Percentiles rank a stretch among this genome's conserved stretches.
phyloP scores from a whole-genome alignment of 2,797 vertebrate species.

The Sebastes nivosus region DNA sequence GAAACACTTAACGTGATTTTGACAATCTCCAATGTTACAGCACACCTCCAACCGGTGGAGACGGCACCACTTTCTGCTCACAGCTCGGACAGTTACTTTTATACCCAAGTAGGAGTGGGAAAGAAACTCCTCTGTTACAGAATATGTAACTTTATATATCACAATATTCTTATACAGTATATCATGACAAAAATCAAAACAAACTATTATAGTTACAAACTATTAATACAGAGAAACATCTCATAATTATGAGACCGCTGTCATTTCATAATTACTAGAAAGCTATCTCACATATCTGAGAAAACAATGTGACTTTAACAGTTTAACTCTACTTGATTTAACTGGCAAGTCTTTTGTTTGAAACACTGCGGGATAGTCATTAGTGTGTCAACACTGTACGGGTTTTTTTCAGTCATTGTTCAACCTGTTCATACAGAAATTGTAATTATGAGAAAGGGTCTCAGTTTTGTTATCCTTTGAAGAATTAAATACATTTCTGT shows the following conservation, averaged over 20 bases:
- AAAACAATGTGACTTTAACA: too few species aligned
- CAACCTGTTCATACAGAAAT: not conserved
- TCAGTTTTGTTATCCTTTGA: not conserved
- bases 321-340: too few species aligned
- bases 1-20: slow-evolving; percentile 19
- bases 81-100: not conserved
- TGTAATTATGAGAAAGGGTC: not conserved
- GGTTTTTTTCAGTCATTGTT: not conserved
- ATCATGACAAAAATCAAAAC: not conserved
- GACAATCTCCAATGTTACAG: not conserved
- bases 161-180: not conserved
- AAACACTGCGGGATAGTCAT: too few species aligned
- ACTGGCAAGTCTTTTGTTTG: too few species aligned
- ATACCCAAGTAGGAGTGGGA: not conserved
- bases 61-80: not conserved
- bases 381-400: too few species aligned
- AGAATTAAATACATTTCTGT: not conserved
- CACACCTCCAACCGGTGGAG: not conserved
- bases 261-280: too few species aligned
- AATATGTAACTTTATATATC: not conserved
- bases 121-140: not conserved
- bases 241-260: too few species aligned
- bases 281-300: too few species aligned
- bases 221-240: too few species aligned
- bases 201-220: too few species aligned